Evolutionary conservation across 2,888 invertebrate species (phyloP), one percentile per base, ranked within the genome.

Genomic region (Amiota mariae): DNA sequence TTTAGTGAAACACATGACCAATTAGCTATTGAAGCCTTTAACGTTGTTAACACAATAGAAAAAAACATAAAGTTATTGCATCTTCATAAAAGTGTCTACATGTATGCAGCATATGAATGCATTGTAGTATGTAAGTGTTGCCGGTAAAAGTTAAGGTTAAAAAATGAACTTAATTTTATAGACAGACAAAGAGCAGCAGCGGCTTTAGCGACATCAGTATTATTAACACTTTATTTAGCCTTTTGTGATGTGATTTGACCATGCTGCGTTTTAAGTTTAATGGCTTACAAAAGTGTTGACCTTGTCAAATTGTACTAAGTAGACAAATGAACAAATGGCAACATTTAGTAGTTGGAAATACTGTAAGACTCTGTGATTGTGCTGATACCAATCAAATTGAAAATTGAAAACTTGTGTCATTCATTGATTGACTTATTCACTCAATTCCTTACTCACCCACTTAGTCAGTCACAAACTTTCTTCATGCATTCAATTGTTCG

Each of bases 341-440:
- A 10, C 11, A 36, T 36, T 36, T 24, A 24, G 36, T 47, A 8
- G 47, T 8, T n/a, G 1, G 9, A 56, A 8, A 56, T 8, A 2
- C 56, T 36, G 15, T 36, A 20, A 24, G 24, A 24, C 2, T 2
- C 1, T 24, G 67, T 13, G 13, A 24, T 54, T 6, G 54, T 36
- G 8, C 24, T 36, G 48, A 54, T n/a, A 68, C 51, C 51, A 54
- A 68, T 66, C 48, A 15, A 36, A 54, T 24, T 24, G 67, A 13
- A 68, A 66, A 68, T 68, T 68, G 51, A 24, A 51, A 68, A 68
- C 67, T 68, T 68, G 47, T 68, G 24, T 54, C 67, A 54, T 24
- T 49, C 15, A 48, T 24, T 66, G 13, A 66, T 18, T 63, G 12
- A 63, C 12, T 63, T 36, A 63, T 36, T 63, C 63, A 63, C 13